Evolutionary conservation across 2,113 vertebrate species (phyloP).

Genomic region (crab-eating macaque (Macaca fascicularis)): DNA sequence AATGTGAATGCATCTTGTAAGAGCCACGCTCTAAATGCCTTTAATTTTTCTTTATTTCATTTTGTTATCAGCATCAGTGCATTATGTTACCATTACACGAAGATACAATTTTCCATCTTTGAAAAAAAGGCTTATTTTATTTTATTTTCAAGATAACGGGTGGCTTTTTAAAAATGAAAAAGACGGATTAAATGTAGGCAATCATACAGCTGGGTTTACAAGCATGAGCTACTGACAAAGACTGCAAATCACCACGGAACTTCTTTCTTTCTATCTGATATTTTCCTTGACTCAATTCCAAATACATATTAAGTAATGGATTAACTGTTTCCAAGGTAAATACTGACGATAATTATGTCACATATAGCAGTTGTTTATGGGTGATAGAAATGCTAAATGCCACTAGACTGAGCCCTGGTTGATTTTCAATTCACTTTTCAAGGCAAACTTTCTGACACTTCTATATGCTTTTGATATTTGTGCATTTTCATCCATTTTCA

Average conservation of each 20-base stretch:
- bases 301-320: slow-evolving; percentile 68
- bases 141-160: slow-evolving; percentile 56
- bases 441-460: not conserved
- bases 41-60: slow-evolving; percentile 47
- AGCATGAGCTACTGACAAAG: slow-evolving; percentile 64
- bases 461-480: not conserved
- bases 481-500: slow-evolving; percentile 22
- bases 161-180: slow-evolving; percentile 60
- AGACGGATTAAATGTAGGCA: slow-evolving; percentile 52
- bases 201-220: slow-evolving; percentile 67
- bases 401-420: not conserved
- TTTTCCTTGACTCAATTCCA: slow-evolving; percentile 71
- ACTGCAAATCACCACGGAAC: slow-evolving; percentile 54
- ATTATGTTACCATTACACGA: not conserved
- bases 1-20: not conserved
- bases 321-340: slow-evolving; percentile 68
- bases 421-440: not conserved
- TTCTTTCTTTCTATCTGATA: slow-evolving; percentile 66
- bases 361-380: slow-evolving; percentile 19
- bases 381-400: not conserved
- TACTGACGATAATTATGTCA: slow-evolving; percentile 63
- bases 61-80: slow-evolving; percentile 42
- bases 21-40: slow-evolving; percentile 34
- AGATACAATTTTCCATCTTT: slow-evolving; percentile 54
- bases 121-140: slow-evolving; percentile 57